These are phyloP conservation scores for Gymnothorax javanicus DNA, from an alignment of 2,797 vertebrate genomes.

Conservation along the genomic window DNA sequence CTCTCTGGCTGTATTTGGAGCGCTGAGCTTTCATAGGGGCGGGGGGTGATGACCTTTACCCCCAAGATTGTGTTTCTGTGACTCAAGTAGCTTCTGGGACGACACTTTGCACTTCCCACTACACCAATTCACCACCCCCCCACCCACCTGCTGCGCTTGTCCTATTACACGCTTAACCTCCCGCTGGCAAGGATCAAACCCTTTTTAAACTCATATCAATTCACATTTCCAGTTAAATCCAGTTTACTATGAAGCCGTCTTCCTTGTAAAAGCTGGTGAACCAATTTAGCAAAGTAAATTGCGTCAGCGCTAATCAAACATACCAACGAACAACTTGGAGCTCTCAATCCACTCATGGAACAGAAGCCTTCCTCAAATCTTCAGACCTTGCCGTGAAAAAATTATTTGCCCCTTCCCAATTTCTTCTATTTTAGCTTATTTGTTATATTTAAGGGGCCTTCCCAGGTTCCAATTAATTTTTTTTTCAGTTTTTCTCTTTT, in stretches of 20 bases:
- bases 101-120: neutral
- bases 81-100: neutral
- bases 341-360: neutral
- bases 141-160: neutral
- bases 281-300: neutral
- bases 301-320: neutral
- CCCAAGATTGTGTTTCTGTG: neutral
- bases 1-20: neutral
- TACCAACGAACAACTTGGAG: neutral
- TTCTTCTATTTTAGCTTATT: no score
- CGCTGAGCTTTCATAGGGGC: neutral
- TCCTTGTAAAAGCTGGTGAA: neutral
- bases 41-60: constrained; percentile 2
- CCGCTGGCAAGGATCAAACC: neutral
- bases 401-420: no score
- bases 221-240: constrained; percentile 5
- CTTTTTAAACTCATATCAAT: neutral
- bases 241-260: neutral
- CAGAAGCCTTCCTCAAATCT: neutral
- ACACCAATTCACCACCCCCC: neutral
- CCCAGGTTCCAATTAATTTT: no score
- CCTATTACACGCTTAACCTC: neutral
- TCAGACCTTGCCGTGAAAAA: neutral
- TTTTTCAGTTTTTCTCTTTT: no score
- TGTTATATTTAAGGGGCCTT: no score